Evolutionary conservation across 2,888 invertebrate genomes (phyloP), one percentile per base, ranked within the genome.

Genomic region (Neoascia interrupta): DNA sequence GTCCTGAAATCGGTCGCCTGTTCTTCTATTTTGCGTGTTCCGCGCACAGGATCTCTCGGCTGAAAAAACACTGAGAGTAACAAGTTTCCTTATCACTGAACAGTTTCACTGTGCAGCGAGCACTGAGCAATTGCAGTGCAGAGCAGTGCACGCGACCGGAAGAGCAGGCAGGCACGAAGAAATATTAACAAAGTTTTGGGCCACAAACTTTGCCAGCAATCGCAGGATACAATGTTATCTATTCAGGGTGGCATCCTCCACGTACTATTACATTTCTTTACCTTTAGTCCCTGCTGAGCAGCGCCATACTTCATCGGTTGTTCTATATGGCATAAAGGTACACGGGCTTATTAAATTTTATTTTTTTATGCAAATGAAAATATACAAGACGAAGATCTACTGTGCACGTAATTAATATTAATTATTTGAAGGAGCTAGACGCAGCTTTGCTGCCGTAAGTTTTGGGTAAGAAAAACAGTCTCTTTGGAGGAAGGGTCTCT

Each of bases 121-220:
- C 16, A 19, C 15, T 23, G 21, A 10, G 4, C 19, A 3, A 5
- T 11, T 47, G 13, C 6, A 13, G 3, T 31, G 31, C 31, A 31
- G 10, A 54, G 49, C 51, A 43, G 23, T 53, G 58, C 70, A 70
- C 31, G 39, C 31, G 13, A 60, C 76, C 49, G 41, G 45, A 63
- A 66, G 60, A 43, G 13, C 64, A 66, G 39, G 13, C 53, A 63
- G 23, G 36, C 34, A 26, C 41, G 64, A 54, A 79, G 72, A 72
- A 72, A 66, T 66, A 79, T 79, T 36, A 66, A 49, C 76, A 66
- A 61, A 79, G 76, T 79, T 79, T 72, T 73, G 6, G 47, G 51
- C 28, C 41, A 54, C 54, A 60, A 72, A 61, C 28, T 61, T 61
- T 61, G 47, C 26, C 53, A 47, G 43, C 16, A 54, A 43, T 18